Base-by-base conservation (phyloP, 2,113 vertebrate species). In the Axis porcinus region DNA sequence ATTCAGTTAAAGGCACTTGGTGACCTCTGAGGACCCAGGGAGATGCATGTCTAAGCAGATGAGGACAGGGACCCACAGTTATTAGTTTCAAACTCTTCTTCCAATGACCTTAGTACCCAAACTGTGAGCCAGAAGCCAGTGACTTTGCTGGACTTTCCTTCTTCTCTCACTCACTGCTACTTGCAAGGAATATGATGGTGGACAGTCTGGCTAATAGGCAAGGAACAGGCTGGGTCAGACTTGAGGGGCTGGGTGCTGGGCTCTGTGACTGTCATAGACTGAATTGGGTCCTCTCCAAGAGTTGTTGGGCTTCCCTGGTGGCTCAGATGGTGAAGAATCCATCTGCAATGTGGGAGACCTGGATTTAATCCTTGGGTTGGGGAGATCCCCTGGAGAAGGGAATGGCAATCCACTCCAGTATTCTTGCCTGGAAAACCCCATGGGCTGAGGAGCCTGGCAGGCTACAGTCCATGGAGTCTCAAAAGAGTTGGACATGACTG, bases 141-240 rank as follows among this genome's bases (percentile, higher is more conserved):
- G 91, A 5, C 12, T 83, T 74, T 52, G 45, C 70, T 60, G 21
- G 79, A 30, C n/a, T 60, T 21, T 15, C 47, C 74, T 17, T 91
- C 33, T 6, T 30, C 58, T 58, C 30, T 0, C 1, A 17, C 55
- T 62, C 70, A 15, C 74, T 6, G 10, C 0, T 36, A 12, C 52
- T 70, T 13, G 27, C 33, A 19, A 60, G 36, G 57, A 55, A 43
- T 3, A 0, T 2, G 2, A 21, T 3, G 10, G 40, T 1, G 2
- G 40, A 7, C 12, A 5, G 27, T 36, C 91, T 74, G 60, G 45
- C 74, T 21, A 25, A 11, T 0, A 8, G 89, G 33, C 5, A 1
- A 58, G 70, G 47, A 33, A 3, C 0, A 7, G 16, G 23, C 28
- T 14, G 14, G 14, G 12, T 10, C 11, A 30, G 43, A 19, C 17